phyloP scores from a whole-genome alignment of 2,113 vertebrate genomes.

The Excalfactoria chinensis region DNA sequence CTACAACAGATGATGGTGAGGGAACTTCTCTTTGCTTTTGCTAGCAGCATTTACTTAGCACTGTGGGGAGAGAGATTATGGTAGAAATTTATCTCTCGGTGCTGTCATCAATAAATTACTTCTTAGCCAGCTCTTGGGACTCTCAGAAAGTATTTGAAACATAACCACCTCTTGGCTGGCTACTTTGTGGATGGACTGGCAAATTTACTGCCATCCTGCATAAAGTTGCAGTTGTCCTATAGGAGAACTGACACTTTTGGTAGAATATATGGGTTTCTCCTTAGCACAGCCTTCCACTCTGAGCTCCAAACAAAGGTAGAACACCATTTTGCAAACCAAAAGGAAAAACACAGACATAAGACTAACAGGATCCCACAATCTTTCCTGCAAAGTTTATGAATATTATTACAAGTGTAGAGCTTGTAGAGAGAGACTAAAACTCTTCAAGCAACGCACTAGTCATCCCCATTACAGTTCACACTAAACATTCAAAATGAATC shows the following conservation, averaged over 20 bases:
- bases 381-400: neutral
- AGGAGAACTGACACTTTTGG: neutral
- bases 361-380: neutral
- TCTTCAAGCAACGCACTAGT: neutral
- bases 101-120: neutral
- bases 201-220: neutral
- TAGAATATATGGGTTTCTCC: neutral
- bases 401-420: neutral
- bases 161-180: neutral
- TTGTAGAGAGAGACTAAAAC: neutral
- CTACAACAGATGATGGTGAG: neutral
- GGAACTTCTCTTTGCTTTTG: neutral
- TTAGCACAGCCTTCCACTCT: neutral
- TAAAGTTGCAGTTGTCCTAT: neutral
- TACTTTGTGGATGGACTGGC: neutral
- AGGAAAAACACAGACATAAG: neutral
- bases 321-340: neutral
- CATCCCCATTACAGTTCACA: neutral
- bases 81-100: neutral
- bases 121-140: neutral
- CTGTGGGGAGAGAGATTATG: neutral
- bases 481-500: neutral
- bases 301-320: neutral
- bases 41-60: neutral
- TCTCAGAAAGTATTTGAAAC: neutral